phyloP scores from a whole-genome alignment of 2,888 invertebrate species.

The Agriopis marginaria region DNA sequence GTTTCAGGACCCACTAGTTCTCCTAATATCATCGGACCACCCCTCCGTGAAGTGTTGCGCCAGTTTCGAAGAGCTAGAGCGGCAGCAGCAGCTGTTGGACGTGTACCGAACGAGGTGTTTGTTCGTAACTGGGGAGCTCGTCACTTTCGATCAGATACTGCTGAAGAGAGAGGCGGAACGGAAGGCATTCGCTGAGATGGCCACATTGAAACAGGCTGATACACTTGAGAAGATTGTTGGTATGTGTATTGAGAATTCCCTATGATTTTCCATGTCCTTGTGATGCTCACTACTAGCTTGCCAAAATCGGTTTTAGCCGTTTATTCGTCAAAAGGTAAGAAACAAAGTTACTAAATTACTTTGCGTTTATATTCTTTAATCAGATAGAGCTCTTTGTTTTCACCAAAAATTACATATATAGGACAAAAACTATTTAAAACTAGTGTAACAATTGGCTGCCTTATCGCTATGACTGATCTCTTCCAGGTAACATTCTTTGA shows the following conservation, averaged over 20 bases:
- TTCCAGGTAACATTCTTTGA: too few species aligned
- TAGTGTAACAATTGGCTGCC: too few species aligned
- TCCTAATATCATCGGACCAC: slow-evolving; percentile 82
- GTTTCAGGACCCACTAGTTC: slow-evolving; percentile 82
- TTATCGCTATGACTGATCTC: too few species aligned
- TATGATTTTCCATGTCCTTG: too few species aligned
- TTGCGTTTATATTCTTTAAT: too few species aligned
- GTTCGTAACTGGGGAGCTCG: slow-evolving; percentile 80
- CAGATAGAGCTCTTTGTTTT: too few species aligned
- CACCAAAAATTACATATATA: too few species aligned
- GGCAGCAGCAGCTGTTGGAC: slow-evolving; percentile 79
- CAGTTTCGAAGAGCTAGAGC: slow-evolving; percentile 78
- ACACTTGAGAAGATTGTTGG: slow-evolving; percentile 81
- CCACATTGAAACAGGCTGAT: slow-evolving; percentile 80
- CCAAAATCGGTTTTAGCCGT: too few species aligned
- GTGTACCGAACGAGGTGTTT: slow-evolving; percentile 83
- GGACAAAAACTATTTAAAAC: too few species aligned
- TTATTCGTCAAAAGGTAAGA: too few species aligned
- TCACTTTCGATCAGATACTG: slow-evolving; percentile 81
- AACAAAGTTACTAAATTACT: too few species aligned
- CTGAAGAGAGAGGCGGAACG: slow-evolving; percentile 77
- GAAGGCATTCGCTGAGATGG: slow-evolving; percentile 82
- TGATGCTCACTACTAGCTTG: too few species aligned
- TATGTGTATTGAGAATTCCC: slow-evolving; percentile 45
- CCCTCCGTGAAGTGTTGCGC: slow-evolving; percentile 85